phyloP scores from a whole-genome alignment of 2,888 invertebrate genomes.

The Sarcophaga caerulescens region DNA sequence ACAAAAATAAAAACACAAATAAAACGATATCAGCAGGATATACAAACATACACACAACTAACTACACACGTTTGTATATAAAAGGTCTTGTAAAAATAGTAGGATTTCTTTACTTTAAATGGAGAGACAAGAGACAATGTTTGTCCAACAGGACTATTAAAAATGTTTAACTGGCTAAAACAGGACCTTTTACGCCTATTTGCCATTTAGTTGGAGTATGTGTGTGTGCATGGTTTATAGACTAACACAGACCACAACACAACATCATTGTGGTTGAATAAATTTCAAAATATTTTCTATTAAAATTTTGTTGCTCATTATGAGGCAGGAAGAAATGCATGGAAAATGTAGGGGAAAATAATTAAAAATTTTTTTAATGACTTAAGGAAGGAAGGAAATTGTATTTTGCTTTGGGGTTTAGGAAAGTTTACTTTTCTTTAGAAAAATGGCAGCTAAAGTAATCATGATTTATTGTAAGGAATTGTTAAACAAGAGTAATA shows the following conservation, averaged over 20 bases:
- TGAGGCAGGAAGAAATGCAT: neutral
- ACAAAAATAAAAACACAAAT: neutral
- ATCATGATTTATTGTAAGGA: neutral
- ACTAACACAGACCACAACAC: neutral
- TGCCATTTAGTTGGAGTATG: neutral
- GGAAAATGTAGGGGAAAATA: neutral
- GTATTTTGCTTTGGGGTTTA: neutral
- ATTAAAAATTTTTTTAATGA: neutral
- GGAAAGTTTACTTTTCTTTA: too few relatives aligned
- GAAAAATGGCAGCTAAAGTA: neutral
- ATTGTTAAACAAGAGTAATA: neutral
- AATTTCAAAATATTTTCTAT: neutral
- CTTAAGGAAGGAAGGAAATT: neutral
- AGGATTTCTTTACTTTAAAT: neutral
- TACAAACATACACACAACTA: neutral
- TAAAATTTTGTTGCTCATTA: neutral
- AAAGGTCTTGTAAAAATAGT: neutral
- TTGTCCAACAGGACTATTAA: neutral
- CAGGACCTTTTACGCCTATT: neutral
- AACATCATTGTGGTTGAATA: slow-evolving; percentile 10
- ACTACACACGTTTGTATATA: neutral
- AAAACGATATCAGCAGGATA: neutral
- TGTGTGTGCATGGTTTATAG: too few relatives aligned
- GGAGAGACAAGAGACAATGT: neutral
- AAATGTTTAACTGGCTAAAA: neutral